Evolutionary conservation across 2,113 vertebrate genomes (phyloP), one percentile per base, ranked within the genome.

Genomic region (Seriola aureovittata): DNA sequence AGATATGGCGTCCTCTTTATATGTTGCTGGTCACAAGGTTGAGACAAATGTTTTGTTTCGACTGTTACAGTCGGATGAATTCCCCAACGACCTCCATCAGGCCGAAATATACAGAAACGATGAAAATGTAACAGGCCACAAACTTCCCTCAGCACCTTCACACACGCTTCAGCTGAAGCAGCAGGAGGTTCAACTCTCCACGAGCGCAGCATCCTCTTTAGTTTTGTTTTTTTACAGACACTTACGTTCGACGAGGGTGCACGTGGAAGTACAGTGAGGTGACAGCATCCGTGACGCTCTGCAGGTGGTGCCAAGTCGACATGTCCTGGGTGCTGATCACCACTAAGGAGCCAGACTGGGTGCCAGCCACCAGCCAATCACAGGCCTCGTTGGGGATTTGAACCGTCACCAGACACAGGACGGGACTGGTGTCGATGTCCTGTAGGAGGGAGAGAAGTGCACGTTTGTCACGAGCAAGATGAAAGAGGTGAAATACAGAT

Each of bases 311-410:
- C 58, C 94, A 95, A 38, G 74, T 88, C 1, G 87, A 92, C 63
- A 80, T 62, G 65, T 97, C 95, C 67, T 87, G 90, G 0, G 93
- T 94, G 72, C 93, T 95, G 81, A 97, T 52, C 44, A 96, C 94
- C 77, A 98, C 91, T 10, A 99, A 90, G 34, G 92, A 94, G 21
- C 98, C 98, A 36, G 96, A 95, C 89, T 99, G 97, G 0, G 97
- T 97, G 44, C 98, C 98, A 5, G 95, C 97, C 76, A 98, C 96
- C 80, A 99, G 90, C 97, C 97, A 99, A 81, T 96, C 96, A 76
- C 95, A 94, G 48, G 94, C 84, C 85, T 97, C 95, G 13, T 85
- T 57, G 32, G 95, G 92, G 89, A 98, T 91, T 46, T 90, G 95
- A 57, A 97, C 95, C 11, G 95, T 93, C 40, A 94, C 91, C 25